Evolutionary conservation across 2,888 invertebrate species (phyloP).

Genomic region (Galeopsomyia nigrocyanea): DNA sequence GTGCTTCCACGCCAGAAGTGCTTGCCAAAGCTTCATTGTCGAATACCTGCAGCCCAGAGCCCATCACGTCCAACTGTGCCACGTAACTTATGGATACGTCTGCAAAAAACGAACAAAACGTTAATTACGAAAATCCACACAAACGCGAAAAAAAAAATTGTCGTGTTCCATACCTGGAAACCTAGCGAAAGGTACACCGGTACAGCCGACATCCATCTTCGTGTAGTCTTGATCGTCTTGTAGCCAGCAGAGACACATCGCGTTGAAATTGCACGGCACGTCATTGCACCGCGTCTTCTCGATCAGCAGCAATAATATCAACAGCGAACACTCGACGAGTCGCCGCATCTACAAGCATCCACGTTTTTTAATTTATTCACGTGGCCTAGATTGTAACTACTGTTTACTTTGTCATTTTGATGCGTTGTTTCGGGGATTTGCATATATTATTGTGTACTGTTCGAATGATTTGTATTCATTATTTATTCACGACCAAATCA

Average conservation of each 20-base stretch:
- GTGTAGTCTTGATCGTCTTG: conserved; percentile 70
- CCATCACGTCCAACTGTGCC: conserved; percentile 86
- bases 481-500: too few species aligned
- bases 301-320: conserved; percentile 67
- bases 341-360: conserved; percentile 25
- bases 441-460: too few species aligned
- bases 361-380: too few species aligned
- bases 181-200: conserved; percentile 80
- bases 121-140: neutral
- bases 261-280: conserved; percentile 77
- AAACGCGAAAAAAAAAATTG: neutral
- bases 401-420: too few species aligned
- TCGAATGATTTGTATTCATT: too few species aligned
- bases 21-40: conserved; percentile 82
- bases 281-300: conserved; percentile 69
- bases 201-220: conserved; percentile 75
- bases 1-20: conserved; percentile 78
- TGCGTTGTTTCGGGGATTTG: too few species aligned
- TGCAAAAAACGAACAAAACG: conserved; percentile 59
- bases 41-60: conserved; percentile 83
- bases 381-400: too few species aligned
- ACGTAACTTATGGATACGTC: conserved; percentile 85
- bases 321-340: conserved; percentile 28
- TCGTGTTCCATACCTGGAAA: conserved; percentile 74
- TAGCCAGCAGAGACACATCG: conserved; percentile 79